Conservation (phyloP, 2,113 vertebrate species). For the Onychorhynchus coronatus region DNA sequence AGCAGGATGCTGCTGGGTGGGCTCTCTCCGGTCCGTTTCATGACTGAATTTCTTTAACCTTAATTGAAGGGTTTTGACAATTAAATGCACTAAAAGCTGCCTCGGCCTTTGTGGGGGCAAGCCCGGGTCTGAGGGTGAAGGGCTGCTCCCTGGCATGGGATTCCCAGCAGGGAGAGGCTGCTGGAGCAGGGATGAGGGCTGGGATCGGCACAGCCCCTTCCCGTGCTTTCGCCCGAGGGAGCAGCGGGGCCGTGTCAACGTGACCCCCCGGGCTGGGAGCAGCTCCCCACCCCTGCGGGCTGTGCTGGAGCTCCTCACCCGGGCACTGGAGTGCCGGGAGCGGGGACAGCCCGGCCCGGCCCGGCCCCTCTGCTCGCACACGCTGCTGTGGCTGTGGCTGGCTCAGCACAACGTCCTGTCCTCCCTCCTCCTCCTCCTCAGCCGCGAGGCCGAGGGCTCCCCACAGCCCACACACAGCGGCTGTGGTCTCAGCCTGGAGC, state of each 20-base stretch:
- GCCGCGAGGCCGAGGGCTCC: accelerated
- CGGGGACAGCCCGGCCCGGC: neutral
- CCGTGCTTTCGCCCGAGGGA: neutral
- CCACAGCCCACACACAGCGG: accelerated
- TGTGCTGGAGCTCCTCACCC: neutral
- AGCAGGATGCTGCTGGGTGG: neutral
- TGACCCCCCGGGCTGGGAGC: neutral
- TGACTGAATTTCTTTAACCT: neutral
- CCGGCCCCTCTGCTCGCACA: accelerated
- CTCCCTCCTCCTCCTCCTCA: neutral
- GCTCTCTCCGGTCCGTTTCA: accelerated
- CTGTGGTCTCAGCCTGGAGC: neutral
- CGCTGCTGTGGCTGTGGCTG: no score
- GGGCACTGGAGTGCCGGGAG: neutral
- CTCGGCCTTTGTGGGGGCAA: neutral
- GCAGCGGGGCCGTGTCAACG: neutral
- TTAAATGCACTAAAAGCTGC: neutral
- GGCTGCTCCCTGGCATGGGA: neutral
- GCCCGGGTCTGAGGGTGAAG: accelerated
- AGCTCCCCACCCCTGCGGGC: neutral
- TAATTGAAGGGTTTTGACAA: neutral
- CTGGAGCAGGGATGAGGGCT: neutral
- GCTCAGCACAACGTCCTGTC: neutral
- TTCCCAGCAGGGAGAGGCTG: neutral
- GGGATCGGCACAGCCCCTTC: neutral